Percentiles rank a stretch among this genome's conserved stretches.
phyloP scores from a whole-genome alignment of 2,797 vertebrate species.

The Anas bahamensis region DNA sequence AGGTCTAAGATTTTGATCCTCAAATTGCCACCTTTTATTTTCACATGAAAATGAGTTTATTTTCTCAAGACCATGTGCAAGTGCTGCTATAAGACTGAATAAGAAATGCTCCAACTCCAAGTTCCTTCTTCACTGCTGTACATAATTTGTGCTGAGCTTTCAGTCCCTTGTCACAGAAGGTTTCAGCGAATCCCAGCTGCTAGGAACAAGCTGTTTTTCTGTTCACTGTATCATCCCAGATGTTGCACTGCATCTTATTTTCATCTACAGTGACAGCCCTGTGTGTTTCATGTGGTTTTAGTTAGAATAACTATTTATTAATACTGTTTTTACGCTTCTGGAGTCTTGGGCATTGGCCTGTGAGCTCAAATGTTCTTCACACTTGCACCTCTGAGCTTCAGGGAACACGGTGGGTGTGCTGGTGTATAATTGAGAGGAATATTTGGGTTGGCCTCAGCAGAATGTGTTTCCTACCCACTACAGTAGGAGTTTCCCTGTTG shows the following conservation, averaged over 20 bases:
- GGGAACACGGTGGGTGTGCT: fast-evolving
- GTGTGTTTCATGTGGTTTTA: not conserved
- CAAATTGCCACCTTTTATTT: not conserved
- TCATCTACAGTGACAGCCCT: not conserved
- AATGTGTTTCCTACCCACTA: not conserved
- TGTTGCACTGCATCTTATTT: not conserved
- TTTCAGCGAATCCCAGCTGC: slow-evolving; percentile 3
- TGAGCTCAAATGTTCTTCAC: not conserved
- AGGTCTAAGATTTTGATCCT: not conserved
- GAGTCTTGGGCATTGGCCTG: not conserved
- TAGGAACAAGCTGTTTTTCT: not conserved
- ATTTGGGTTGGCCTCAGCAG: not conserved
- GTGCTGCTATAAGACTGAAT: not conserved
- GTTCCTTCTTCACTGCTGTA: not conserved
- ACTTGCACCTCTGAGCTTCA: not conserved
- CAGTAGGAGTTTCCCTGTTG: not conserved
- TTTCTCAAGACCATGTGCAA: not conserved
- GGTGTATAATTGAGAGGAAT: not conserved
- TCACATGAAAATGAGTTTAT: not conserved
- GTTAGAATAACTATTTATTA: not conserved
- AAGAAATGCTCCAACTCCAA: not conserved
- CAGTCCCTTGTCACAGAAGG: not conserved
- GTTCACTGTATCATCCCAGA: not conserved
- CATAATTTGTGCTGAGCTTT: not conserved
- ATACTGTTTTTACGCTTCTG: not conserved